Base-by-base conservation (phyloP, 2,888 invertebrate genomes). In the Agelastica alni region DNA sequence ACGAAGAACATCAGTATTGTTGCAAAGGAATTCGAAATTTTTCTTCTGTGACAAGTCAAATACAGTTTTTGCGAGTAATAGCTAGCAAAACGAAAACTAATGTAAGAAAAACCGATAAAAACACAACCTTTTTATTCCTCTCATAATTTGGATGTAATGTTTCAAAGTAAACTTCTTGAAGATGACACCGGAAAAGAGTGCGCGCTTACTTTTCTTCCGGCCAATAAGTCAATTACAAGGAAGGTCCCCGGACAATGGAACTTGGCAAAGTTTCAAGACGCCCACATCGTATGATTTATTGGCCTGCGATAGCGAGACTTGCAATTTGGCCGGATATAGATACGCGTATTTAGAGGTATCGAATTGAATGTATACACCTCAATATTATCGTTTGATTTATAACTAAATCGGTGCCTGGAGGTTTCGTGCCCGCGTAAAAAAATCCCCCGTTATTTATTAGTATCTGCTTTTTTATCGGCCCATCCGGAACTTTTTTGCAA, bases 211-310 rank as follows among this genome's bases (percentile, higher is more conserved):
- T 68, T 69, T 71, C 71, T 75, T 75, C 73, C 75, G 73, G 73
- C 75, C 75, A 75, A 76, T 76, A 76, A 76, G 75, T 76, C 76
- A 75, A 76, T 76, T 76, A 76, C 74, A 70, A 68, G 66, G 63
- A 65, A 67, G 74, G 68, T 66, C 67, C 72, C 68, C 71, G 72
- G 70, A 75, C 75, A 75, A 75, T 73, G 72, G 72, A 70, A 74
- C 71, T 75, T 76, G 76, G 76, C 76, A 74, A 67, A 70, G 71
- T 70, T 74, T 76, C 76, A 76, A 75, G 74, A 75, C 72, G 73
- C 70, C 70, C 71, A 66, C 58, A 28, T 66, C 56, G 62, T 70
- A 74, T 76, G 76, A 76, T 76, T 73, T 75, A 75, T 69, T 66
- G 61, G 63, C 61, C 61, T 62, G 67, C 71, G 72, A 74, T 75